Evolutionary conservation across 2,797 vertebrate species (phyloP).

Genomic region (Gallinago solitaria): DNA sequence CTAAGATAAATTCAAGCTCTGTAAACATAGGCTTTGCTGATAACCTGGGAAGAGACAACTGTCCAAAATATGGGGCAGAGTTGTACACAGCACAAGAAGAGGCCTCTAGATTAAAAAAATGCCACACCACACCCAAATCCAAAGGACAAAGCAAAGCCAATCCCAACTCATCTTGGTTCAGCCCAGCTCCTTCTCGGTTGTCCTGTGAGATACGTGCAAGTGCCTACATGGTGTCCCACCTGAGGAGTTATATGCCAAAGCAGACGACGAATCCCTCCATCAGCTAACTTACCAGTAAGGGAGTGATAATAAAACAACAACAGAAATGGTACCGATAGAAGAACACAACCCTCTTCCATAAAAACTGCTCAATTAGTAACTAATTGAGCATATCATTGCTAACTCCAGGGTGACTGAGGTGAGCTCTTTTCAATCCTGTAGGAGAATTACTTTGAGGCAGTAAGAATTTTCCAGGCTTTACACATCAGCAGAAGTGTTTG

Average conservation of each 20-base stretch:
- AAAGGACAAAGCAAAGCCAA: not conserved
- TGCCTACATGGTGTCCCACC: not conserved
- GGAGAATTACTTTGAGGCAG: not conserved
- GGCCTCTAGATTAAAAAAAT: not conserved
- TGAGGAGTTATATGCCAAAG: fast-evolving
- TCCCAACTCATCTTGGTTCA: not conserved
- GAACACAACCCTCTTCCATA: not conserved
- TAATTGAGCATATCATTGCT: not conserved
- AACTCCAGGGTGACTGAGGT: not conserved
- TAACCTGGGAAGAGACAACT: not conserved
- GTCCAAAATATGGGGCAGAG: not conserved
- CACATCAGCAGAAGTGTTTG: not conserved
- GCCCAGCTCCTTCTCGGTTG: not conserved
- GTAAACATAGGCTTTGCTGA: not conserved
- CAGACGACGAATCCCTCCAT: not conserved
- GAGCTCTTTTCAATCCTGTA: not conserved
- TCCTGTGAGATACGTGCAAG: not conserved
- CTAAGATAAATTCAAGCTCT: not conserved
- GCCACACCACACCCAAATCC: not conserved
- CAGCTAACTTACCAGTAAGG: not conserved
- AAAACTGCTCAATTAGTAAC: not conserved
- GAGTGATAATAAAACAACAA: not conserved
- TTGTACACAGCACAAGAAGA: not conserved
- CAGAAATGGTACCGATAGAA: not conserved
- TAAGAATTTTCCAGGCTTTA: not conserved